Evolutionary conservation across 2,888 invertebrate species (phyloP).

Genomic region (Hololepta plana): DNA sequence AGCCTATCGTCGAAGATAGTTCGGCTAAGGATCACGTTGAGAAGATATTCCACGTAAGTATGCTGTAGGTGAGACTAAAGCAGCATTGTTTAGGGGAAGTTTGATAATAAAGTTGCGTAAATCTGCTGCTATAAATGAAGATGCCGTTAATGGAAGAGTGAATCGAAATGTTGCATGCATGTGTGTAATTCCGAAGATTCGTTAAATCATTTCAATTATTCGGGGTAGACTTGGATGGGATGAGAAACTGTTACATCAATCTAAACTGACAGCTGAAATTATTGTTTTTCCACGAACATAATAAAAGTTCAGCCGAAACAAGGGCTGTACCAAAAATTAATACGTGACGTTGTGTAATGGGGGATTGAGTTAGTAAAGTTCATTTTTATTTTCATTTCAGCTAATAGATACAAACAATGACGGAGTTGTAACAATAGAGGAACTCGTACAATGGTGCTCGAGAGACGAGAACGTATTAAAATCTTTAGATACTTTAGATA

Average conservation of each 20-base stretch:
- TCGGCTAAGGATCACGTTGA: conserved; percentile 74
- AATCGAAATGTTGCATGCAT: too few relatives aligned
- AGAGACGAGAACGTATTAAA: conserved; percentile 50
- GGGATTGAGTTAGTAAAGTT: too few relatives aligned
- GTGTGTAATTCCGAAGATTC: neutral
- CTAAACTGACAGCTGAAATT: too few relatives aligned
- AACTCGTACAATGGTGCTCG: conserved; percentile 60
- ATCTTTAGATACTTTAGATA: conserved; percentile 54
- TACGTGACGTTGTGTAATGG: too few relatives aligned
- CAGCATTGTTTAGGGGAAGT: neutral
- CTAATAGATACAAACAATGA: conserved; percentile 65
- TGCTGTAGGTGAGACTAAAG: neutral
- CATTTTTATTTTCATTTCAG: conserved; percentile 32
- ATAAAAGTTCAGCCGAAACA: too few relatives aligned
- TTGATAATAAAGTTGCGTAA: too few relatives aligned
- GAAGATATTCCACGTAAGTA: conserved; percentile 63
- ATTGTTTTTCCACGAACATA: too few relatives aligned
- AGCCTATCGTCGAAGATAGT: conserved; percentile 49
- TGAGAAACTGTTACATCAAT: too few relatives aligned
- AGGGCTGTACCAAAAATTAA: too few relatives aligned
- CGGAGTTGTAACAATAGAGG: conserved; percentile 64
- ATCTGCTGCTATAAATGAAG: too few relatives aligned
- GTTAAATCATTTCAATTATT: neutral
- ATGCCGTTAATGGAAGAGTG: too few relatives aligned
- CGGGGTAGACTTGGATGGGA: too few relatives aligned